A percentile compares a stretch with the other conserved stretches of the same genome.
These are phyloP conservation scores for Nannoperca australis DNA, from an alignment of 2,797 vertebrate species.

Conservation along the genomic window DNA sequence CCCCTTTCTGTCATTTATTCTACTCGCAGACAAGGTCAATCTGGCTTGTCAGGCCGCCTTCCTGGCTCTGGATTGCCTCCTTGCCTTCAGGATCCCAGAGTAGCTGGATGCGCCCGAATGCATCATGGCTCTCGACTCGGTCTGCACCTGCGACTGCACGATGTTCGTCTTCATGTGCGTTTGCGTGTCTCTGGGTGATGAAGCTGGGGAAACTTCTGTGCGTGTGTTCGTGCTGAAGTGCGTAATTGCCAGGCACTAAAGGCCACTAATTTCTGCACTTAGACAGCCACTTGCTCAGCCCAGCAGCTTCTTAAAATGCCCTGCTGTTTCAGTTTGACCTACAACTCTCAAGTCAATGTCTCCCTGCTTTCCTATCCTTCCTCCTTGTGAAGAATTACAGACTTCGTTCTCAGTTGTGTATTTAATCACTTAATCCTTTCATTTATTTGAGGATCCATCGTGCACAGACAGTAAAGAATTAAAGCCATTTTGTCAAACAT, in stretches of 20 bases:
- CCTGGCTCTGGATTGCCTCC: conserved; percentile 56
- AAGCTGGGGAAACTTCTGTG: conserved; percentile 11
- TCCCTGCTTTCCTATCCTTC: conserved; percentile 17
- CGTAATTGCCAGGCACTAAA: conserved; percentile 54
- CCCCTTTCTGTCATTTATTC: conserved; percentile 66
- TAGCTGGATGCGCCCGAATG: conserved; percentile 39
- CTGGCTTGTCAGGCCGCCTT: conserved; percentile 44
- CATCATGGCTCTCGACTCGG: conserved; percentile 29
- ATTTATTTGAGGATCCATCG: conserved; percentile 27
- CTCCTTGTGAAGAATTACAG: conserved; percentile 52
- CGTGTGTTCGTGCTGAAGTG: conserved; percentile 47
- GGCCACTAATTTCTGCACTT: conserved; percentile 64
- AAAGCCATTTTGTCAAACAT: conserved; percentile 42
- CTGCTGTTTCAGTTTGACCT: conserved; percentile 63
- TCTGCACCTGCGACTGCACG: conserved; percentile 32
- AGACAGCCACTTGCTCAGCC: conserved; percentile 52
- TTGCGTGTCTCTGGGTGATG: conserved; percentile 26
- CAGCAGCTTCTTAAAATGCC: conserved; percentile 54
- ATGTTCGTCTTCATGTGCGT: conserved; percentile 23
- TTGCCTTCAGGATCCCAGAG: conserved; percentile 49
- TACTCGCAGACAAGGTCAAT: conserved; percentile 73
- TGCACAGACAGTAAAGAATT: conserved; percentile 32
- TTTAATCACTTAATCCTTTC: conserved; percentile 49
- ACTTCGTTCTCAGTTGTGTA: conserved; percentile 42
- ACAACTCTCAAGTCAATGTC: conserved; percentile 47